A percentile compares a stretch with the other conserved stretches of the same genome.
phyloP scores from a whole-genome alignment of 2,113 vertebrate species.

The Panthera tigris region DNA sequence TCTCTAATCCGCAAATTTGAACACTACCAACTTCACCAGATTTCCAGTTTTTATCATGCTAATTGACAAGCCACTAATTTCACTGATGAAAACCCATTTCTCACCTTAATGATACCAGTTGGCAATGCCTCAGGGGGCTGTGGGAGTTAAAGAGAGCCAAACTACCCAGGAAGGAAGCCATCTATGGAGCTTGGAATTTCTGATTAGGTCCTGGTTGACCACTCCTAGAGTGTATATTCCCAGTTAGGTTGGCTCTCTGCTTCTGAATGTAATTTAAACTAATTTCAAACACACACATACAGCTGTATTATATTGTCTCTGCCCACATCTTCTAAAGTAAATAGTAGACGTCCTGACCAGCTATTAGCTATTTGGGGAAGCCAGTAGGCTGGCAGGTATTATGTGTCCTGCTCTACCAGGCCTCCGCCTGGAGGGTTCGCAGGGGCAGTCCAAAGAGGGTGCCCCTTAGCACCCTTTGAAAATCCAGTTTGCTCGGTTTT shows the following conservation, averaged over 20 bases:
- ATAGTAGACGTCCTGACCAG: background rate
- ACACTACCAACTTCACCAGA: background rate
- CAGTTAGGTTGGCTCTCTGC: background rate
- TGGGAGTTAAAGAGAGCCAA: background rate
- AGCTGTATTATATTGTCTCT: conserved; percentile 10
- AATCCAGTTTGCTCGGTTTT: background rate
- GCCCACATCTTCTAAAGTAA: conserved; percentile 40
- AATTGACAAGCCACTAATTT: background rate
- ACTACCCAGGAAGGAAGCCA: background rate
- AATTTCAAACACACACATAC: conserved; percentile 13
- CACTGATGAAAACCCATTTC: background rate
- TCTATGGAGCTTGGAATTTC: background rate
- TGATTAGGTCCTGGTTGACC: background rate
- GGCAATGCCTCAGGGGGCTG: background rate
- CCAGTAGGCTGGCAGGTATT: background rate
- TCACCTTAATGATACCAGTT: conserved; percentile 30
- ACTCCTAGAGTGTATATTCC: background rate
- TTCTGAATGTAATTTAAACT: conserved; percentile 19
- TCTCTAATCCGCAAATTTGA: background rate
- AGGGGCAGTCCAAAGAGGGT: background rate
- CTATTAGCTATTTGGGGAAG: conserved; percentile 35
- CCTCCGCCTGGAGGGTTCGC: background rate
- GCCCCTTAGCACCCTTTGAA: background rate
- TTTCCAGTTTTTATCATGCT: background rate
- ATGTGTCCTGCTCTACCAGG: background rate